Conservation (phyloP, 2,888 invertebrate species). For the Noctua pronuba region DNA sequence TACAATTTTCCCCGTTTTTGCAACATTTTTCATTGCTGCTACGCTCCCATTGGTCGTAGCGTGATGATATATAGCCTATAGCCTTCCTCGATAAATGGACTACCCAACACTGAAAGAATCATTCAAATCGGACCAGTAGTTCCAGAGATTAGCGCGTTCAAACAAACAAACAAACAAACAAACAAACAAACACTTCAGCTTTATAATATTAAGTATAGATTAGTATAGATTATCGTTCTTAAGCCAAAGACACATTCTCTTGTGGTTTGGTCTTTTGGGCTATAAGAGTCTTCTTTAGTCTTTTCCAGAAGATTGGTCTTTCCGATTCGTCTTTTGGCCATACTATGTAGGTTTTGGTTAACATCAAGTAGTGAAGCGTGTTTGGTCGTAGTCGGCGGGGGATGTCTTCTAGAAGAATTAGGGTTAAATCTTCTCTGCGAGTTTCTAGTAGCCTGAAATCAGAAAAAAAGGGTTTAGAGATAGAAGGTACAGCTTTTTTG, state of each 20-base stretch:
- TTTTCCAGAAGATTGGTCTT: conserved; percentile 83
- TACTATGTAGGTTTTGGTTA: conserved; percentile 92
- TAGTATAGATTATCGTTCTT: background rate
- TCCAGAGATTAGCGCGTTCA: too few relatives aligned
- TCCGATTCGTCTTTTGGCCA: conserved; percentile 90
- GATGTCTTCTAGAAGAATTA: conserved; percentile 92
- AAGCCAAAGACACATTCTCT: conserved; percentile 80
- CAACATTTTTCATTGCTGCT: too few relatives aligned
- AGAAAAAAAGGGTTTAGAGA: background rate
- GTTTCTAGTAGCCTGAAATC: conserved; percentile 90
- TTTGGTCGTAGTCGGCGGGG: conserved; percentile 91
- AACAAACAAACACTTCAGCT: too few relatives aligned
- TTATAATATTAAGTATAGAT: too few relatives aligned
- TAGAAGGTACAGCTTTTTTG: background rate
- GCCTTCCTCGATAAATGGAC: too few relatives aligned
- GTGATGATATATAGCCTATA: too few relatives aligned
- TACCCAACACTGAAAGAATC: too few relatives aligned
- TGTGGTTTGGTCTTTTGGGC: conserved; percentile 74
- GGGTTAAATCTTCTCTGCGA: conserved; percentile 91
- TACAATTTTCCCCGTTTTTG: too few relatives aligned
- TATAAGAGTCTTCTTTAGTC: conserved; percentile 82
- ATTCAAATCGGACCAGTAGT: too few relatives aligned
- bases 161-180: too few relatives aligned
- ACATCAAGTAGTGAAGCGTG: conserved; percentile 92
- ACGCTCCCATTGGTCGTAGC: too few relatives aligned